Evolutionary conservation across 2,797 vertebrate genomes (phyloP), one percentile per base, ranked within the genome.

Genomic region (Chaenodraco wilsoni): DNA sequence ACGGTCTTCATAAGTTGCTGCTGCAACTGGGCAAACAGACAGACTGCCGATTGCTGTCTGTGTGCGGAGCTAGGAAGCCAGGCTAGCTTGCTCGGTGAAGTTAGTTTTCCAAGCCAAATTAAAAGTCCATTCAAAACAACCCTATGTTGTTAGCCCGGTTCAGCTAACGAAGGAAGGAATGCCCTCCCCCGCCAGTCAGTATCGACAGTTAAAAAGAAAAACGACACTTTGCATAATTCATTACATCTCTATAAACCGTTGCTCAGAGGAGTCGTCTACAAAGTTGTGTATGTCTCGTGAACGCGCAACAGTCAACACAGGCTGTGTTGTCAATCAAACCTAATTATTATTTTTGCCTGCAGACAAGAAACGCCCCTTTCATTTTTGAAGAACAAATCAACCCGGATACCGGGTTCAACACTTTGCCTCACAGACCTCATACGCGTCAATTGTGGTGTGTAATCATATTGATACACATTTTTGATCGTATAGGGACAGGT

Each of bases 301-400:
- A 57, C 75, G 81, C 72, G 87, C 86, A 13, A 12, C 69, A 43
- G 33, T 17, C 46, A 43, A 5, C 59, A 64, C 82, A 83, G 69
- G 4, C 68, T 10, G 49, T 5, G 68, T 0, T 86, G 86, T 91
- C 89, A 86, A 59, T 85, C 84, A 88, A 45, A 73, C 1, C 4
- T 45, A 5, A 69, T 78, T 73, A 21, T 58, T 23, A 37, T 56
- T 64, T 14, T n/a, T 41, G 21, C 21, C 7, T 4, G 12, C 19
- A 33, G 9, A 5, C 21, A 48, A 10, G 58, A 46, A 10, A 65
- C 70, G 48, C 71, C 71, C 65, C 19, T 49, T 21, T 27, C 27
- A 31, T 41, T 37, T 8, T 8, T 2, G 9, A 21, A 17, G 1
- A 9, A 13, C 52, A 49, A 15, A 40, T 14, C 7, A 21, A 54